Evolutionary conservation across 2,113 vertebrate genomes (phyloP).

Genomic region (Eublepharis macularius): DNA sequence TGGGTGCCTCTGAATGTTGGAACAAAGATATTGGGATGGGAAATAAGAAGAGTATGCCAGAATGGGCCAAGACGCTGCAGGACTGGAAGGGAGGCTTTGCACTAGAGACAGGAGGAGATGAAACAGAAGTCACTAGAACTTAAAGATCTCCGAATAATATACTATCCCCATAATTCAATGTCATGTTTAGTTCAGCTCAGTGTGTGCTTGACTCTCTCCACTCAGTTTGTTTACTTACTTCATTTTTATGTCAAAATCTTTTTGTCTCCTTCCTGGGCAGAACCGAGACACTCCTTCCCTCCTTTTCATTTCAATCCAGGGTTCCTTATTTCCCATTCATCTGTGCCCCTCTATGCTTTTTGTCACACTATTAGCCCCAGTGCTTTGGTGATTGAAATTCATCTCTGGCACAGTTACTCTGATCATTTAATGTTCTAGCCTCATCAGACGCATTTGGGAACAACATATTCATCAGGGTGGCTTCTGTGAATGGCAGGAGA

Average conservation of each 20-base stretch:
- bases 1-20: no score
- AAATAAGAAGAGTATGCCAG: no score
- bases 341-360: neutral
- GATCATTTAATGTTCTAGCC: constrained; percentile 27
- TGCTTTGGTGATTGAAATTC: constrained; percentile 2
- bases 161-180: no score
- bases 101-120: neutral
- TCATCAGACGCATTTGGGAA: constrained; percentile 3
- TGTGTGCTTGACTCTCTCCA: neutral
- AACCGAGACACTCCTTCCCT: neutral
- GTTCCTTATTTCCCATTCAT: neutral
- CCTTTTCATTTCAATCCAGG: neutral
- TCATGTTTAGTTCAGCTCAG: neutral
- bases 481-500: no score
- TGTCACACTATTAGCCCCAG: neutral
- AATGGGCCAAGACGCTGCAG: no score
- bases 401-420: neutral
- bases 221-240: neutral
- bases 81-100: neutral
- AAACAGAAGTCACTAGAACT: neutral
- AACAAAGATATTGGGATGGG: no score
- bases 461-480: neutral
- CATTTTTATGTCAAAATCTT: neutral
- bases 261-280: neutral
- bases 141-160: neutral